Base-by-base conservation (phyloP, 1,140 invertebrate species). In the Drosophila arawakana region DNA sequence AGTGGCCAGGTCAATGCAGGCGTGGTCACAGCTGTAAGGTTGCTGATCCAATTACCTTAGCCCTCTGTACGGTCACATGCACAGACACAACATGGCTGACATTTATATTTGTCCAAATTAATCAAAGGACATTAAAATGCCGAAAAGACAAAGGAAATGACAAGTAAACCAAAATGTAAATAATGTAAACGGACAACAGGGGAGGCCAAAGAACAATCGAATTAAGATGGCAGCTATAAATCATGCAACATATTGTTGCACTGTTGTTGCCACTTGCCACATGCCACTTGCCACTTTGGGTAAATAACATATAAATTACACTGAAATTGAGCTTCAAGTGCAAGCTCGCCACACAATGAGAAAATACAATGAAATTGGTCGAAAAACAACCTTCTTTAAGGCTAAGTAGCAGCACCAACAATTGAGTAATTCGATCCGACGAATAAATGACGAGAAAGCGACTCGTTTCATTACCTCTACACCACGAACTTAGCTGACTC, bases 231-330 rank as follows among this genome's bases (percentile, higher is more conserved):
- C 73, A 43, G 77, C 74, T 52, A 84, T 84, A 84, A 84, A 84
- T 84, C 81, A 84, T 84, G 81, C 74, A 84, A 80, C 81, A 85
- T 74, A 84, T 84, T 85, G 81, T 71, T 50, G 39, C 50, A 34
- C 13, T 54, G 37, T 39, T 15, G 15, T 39, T 39, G 54, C 35
- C 50, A 54, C 25, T 50, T 11, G 7, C 46, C 21, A 13, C 44
- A 6, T 46, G 44, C 18, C 18, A 47, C 46, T 49, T 47, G 59
- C 61, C 46, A 63, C 49, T 83, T 77, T 84, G 57, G 77, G 72
- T 84, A 84, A 84, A 84, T 78, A 84, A 74, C 69, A 84, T 66
- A 84, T 84, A 84, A 84, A 84, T 84, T 85, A 84, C 78, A 73
- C 55, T 54, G 68, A 80, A 81, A 85, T 85, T 84, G 75, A 85